These are phyloP conservation scores for Bombus waltoni DNA, from an alignment of 1,140 invertebrate species.

Conservation along the genomic window DNA sequence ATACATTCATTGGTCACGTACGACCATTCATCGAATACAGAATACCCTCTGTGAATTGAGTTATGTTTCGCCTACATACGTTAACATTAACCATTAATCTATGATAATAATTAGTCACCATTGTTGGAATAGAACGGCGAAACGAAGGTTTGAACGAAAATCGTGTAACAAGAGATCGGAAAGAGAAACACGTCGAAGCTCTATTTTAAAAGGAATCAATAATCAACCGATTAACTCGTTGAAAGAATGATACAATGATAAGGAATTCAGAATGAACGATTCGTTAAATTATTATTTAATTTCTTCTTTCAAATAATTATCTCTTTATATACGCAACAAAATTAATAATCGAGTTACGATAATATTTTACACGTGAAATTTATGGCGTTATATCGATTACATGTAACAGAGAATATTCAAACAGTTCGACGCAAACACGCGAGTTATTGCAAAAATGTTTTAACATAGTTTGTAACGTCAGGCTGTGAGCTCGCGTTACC, in stretches of 20 bases:
- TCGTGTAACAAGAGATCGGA: not conserved
- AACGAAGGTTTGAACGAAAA: not conserved
- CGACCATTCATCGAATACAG: slow-evolving; percentile 10
- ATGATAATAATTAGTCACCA: not conserved
- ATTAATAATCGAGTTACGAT: not conserved
- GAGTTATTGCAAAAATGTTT: not conserved
- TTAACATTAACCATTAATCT: not conserved
- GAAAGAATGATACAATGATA: not conserved
- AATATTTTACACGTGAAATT: not conserved
- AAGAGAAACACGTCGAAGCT: not conserved
- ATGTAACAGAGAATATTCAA: too few relatives aligned
- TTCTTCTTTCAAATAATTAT: not conserved
- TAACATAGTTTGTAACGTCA: not conserved
- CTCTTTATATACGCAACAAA: too few relatives aligned
- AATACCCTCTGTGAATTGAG: too few relatives aligned
- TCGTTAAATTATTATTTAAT: not conserved
- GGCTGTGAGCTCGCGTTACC: not conserved
- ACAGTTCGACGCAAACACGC: too few relatives aligned
- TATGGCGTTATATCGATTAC: too few relatives aligned
- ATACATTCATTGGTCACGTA: slow-evolving; percentile 1
- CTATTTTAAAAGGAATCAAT: not conserved
- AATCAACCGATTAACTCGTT: not conserved
- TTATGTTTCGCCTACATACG: not conserved
- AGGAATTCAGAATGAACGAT: not conserved
- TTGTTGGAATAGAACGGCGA: not conserved